Evolutionary conservation across 2,888 invertebrate genomes (phyloP), one percentile per base, ranked within the genome.

Genomic region (Protophormia terraenovae): DNA sequence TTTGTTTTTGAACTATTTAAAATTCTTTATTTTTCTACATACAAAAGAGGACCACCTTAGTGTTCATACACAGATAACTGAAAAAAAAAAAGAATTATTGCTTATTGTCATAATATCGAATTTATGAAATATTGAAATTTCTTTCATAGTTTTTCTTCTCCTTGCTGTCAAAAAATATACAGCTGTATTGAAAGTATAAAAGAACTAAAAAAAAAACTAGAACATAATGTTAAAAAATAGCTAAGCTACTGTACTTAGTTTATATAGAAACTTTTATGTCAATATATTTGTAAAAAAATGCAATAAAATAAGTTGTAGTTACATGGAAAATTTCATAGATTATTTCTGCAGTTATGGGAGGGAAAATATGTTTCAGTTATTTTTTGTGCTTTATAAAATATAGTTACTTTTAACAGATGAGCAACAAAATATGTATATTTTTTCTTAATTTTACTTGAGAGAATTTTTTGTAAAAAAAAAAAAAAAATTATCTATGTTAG

Each of bases 31-130:
- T n/a, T n/a, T n/a, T n/a, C n/a, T n/a, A n/a, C n/a, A n/a, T n/a
- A n/a, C n/a, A n/a, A n/a, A n/a, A n/a, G n/a, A n/a, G n/a, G n/a
- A n/a, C n/a, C n/a, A n/a, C n/a, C n/a, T n/a, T n/a, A n/a, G n/a
- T 38, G 8, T 3, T 10, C 24, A 22, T 8, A 16, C 14, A 41
- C 41, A 41, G n/a, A n/a, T n/a, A n/a, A n/a, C n/a, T n/a, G n/a
- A 41, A 14, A 41, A 41, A 41, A 41, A n/a, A 27, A n/a, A 67
- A 86, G 83, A 86, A 80, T 84, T 87, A 88, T 87, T 88, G 88
- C 89, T 88, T 86, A 89, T 89, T 90, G 90, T 90, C 89, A 89
- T 87, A 88, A 88, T 88, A 89, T 88, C 87, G 89, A 89, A 87
- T 87, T 87, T 87, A 89, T 90, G 89, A 90, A 89, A 90, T 90